Percentiles rank a stretch among this genome's conserved stretches.
These are phyloP conservation scores for Mareca penelope DNA, from an alignment of 2,797 vertebrate species.

Conservation along the genomic window DNA sequence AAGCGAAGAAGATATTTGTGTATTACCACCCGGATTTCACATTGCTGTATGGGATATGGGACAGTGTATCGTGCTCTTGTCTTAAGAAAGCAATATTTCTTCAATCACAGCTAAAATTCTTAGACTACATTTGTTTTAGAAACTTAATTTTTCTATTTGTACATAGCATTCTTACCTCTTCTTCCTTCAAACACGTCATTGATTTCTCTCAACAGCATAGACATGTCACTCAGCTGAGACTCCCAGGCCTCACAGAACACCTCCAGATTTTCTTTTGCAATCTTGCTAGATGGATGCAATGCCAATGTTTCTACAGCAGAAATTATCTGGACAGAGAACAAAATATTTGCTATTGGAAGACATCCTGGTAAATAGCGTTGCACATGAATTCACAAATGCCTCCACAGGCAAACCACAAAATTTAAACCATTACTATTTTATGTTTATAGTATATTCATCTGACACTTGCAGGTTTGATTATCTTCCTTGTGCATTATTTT, in stretches of 20 bases:
- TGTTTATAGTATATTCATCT: neutral
- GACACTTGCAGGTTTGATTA: neutral
- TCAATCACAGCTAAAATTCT: neutral
- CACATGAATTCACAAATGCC: neutral
- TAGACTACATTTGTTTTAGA: neutral
- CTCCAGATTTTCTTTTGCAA: conserved; percentile 98
- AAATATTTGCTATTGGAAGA: neutral
- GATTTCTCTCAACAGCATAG: conserved; percentile 91
- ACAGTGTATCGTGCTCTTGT: neutral
- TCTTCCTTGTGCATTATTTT: neutral
- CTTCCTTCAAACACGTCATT: conserved; percentile 93
- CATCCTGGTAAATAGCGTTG: neutral
- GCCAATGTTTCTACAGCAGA: conserved; percentile 96
- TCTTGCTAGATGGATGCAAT: conserved; percentile 96
- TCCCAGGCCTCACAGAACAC: conserved; percentile 99
- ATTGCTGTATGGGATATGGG: neutral
- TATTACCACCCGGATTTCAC: neutral
- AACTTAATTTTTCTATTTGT: neutral
- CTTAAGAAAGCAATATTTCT: neutral
- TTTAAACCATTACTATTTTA: neutral
- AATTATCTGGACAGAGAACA: conserved; percentile 87
- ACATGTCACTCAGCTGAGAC: conserved; percentile 95
- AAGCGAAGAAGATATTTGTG: neutral
- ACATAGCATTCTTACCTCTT: conserved; percentile 83
- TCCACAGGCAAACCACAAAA: conserved; percentile 11